Evolutionary conservation across 1,140 invertebrate species (phyloP).

Genomic region (Pseudomyrmex concolor): DNA sequence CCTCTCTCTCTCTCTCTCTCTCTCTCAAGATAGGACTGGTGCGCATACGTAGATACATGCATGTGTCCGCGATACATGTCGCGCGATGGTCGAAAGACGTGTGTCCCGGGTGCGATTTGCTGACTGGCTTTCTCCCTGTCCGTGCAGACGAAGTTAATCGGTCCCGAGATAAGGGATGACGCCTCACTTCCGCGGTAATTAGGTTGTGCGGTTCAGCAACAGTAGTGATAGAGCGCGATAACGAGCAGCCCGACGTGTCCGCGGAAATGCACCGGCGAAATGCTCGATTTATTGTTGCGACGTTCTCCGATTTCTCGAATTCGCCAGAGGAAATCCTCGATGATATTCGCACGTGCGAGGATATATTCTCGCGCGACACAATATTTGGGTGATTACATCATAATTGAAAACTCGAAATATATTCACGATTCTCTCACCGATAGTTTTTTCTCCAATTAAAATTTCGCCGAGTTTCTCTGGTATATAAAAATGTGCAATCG

Average conservation of each 20-base stretch:
- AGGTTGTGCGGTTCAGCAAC: slow-evolving; percentile 65
- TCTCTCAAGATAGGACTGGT: neutral
- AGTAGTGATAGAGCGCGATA: slow-evolving; percentile 62
- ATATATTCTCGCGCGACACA: slow-evolving; percentile 10
- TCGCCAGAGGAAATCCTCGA: slow-evolving; percentile 32
- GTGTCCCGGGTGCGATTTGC: slow-evolving; percentile 58
- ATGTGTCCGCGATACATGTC: slow-evolving; percentile 20
- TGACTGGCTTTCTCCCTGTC: slow-evolving; percentile 47
- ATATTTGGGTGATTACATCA: neutral
- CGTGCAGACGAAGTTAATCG: slow-evolving; percentile 65
- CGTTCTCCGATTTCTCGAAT: slow-evolving; percentile 40
- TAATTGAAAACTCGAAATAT: too few species aligned
- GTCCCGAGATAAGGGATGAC: slow-evolving; percentile 64
- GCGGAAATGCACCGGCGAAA: slow-evolving; percentile 62
- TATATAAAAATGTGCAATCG: neutral
- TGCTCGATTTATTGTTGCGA: slow-evolving; percentile 63
- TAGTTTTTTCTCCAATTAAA: neutral
- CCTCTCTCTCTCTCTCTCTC: too few species aligned
- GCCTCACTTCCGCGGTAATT: slow-evolving; percentile 67
- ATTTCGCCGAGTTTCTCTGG: neutral
- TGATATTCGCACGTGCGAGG: slow-evolving; percentile 3
- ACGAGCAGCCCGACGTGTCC: slow-evolving; percentile 54
- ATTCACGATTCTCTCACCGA: neutral
- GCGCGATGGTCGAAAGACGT: slow-evolving; percentile 45
- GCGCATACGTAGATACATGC: neutral